A percentile compares a stretch with the other conserved stretches of the same genome.
phyloP scores from a whole-genome alignment of 2,797 vertebrate genomes.

The Helarctos malayanus region DNA sequence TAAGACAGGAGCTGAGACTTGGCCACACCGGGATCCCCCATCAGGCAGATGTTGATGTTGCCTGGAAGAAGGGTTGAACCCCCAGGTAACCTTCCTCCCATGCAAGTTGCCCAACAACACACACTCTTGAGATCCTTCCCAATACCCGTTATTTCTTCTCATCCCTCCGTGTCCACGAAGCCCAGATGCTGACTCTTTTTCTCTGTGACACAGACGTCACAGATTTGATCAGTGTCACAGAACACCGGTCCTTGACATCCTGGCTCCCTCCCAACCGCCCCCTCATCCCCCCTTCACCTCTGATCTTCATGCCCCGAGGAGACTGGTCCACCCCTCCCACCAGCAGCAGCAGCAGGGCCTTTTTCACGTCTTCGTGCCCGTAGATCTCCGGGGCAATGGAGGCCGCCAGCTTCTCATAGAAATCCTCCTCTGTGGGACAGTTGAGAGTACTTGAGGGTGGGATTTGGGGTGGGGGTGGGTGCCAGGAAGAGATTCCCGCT shows the following conservation, averaged over 20 bases:
- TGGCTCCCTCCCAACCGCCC: no score
- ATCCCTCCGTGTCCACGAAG: no score
- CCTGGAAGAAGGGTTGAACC: slow-evolving; percentile 86
- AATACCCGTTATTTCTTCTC: neutral
- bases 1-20: slow-evolving; percentile 98
- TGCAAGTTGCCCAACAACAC: neutral
- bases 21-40: slow-evolving; percentile 97
- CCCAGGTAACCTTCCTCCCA: neutral
- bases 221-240: neutral
- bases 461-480: no score
- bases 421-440: slow-evolving; percentile 92
- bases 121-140: neutral
- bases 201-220: rapidly evolving
- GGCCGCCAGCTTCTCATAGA: slow-evolving; percentile 95
- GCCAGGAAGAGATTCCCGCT: neutral
- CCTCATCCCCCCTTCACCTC: slow-evolving; percentile 89
- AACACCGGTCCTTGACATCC: neutral
- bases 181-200: neutral
- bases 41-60: slow-evolving; percentile 97
- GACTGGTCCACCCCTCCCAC: slow-evolving; percentile 96
- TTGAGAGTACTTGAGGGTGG: rapidly evolving
- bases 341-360: slow-evolving; percentile 95
- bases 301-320: slow-evolving; percentile 96
- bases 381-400: slow-evolving; percentile 98
- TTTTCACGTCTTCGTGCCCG: slow-evolving; percentile 97